These are phyloP conservation scores for Himalopsyche phryganea DNA, from an alignment of 1,140 invertebrate species.

Conservation along the genomic window DNA sequence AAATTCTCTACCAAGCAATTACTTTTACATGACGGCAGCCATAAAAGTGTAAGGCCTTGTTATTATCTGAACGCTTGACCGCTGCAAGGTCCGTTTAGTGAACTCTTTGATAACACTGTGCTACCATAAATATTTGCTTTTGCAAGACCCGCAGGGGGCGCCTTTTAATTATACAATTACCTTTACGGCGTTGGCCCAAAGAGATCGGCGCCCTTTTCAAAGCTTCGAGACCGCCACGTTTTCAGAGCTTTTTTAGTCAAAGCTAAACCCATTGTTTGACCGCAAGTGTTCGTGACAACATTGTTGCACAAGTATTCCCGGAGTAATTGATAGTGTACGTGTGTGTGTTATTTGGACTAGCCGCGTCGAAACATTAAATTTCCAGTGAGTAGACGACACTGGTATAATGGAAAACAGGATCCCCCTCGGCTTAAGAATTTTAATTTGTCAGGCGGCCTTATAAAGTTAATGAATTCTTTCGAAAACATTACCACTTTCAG, in stretches of 20 bases:
- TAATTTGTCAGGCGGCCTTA: no score
- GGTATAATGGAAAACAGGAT: no score
- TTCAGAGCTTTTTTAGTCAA: slow-evolving; percentile 2
- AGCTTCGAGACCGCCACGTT: slow-evolving; percentile 1
- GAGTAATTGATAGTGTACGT: neutral
- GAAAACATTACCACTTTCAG: no score
- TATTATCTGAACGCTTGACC: slow-evolving; percentile 7
- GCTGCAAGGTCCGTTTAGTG: neutral
- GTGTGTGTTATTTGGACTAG: no score
- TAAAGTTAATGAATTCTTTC: no score
- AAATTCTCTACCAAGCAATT: neutral
- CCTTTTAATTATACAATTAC: slow-evolving; percentile 29
- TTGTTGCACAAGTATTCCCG: neutral
- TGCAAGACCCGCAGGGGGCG: neutral
- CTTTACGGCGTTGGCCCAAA: neutral
- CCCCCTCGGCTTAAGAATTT: no score
- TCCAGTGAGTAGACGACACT: no score
- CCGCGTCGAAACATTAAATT: no score
- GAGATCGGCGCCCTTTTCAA: neutral
- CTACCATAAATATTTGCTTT: slow-evolving; percentile 23
- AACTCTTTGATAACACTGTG: neutral
- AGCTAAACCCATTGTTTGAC: neutral
- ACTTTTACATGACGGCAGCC: slow-evolving; percentile 3
- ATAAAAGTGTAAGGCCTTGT: slow-evolving; percentile 14
- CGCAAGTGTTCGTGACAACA: slow-evolving; percentile 6